phyloP scores from a whole-genome alignment of 2,888 invertebrate species.

The Linnaemya vulpina region DNA sequence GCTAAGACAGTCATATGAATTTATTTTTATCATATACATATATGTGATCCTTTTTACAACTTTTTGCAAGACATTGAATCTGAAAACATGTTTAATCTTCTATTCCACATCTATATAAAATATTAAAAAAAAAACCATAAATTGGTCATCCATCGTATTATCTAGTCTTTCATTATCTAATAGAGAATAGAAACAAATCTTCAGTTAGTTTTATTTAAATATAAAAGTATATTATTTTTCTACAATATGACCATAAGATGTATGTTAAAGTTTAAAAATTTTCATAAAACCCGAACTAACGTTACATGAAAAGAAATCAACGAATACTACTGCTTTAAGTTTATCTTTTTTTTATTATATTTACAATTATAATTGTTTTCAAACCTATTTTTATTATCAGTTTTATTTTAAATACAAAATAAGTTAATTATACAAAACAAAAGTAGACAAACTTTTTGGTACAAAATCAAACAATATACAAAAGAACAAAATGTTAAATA shows the following conservation, averaged over 20 bases:
- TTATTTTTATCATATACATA: too few relatives aligned
- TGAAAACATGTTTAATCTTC: too few relatives aligned
- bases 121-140: too few relatives aligned
- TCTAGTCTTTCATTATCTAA: too few relatives aligned
- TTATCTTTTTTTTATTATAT: slow-evolving; percentile 20
- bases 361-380: slow-evolving; percentile 8
- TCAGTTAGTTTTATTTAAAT: too few relatives aligned
- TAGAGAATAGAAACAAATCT: too few relatives aligned
- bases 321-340: slow-evolving; percentile 68
- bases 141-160: too few relatives aligned
- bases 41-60: too few relatives aligned
- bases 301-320: slow-evolving; percentile 44
- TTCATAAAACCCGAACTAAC: slow-evolving; percentile 37
- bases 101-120: too few relatives aligned
- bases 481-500: slow-evolving; percentile 43
- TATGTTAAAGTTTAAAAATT: slow-evolving; percentile 37
- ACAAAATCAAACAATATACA: slow-evolving; percentile 56
- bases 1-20: too few relatives aligned
- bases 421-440: slow-evolving; percentile 38
- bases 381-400: neutral
- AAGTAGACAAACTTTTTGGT: slow-evolving; percentile 68
- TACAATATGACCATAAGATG: slow-evolving; percentile 31
- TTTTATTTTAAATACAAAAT: slow-evolving; percentile 3
- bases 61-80: too few relatives aligned
- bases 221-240: slow-evolving; percentile 35